Evolutionary conservation across 2,113 vertebrate genomes (phyloP), one percentile per base, ranked within the genome.

Genomic region (Aplodontia rufa): DNA sequence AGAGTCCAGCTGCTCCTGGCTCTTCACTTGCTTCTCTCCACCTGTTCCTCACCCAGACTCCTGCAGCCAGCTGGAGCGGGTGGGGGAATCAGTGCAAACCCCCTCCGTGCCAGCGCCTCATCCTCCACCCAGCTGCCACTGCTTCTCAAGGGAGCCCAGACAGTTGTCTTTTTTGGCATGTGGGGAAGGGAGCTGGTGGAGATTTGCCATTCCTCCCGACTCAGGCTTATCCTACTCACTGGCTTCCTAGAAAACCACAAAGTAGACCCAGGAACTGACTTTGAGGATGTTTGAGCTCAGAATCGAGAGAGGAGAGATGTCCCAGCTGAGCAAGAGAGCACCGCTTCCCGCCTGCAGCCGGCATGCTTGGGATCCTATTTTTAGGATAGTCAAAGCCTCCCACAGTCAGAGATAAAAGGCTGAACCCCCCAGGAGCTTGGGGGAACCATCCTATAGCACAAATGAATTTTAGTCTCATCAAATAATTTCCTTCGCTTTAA

Each of bases 121-220:
- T 47, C 64, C 78, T 85, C 83, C 60, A 88, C 19, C 79, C 32
- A 97, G 97, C 94, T 97, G 96, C 85, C 62, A 4, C 66, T 40
- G 49, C 72, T 74, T 94, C 78, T 68, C 88, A 6, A 78, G 45
- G 51, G 91, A 40, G 45, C 37, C 69, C 78, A 5, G 5, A 32
- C 95, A 96, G 91, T 91, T 97, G 95, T 91, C 47, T 11, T 19
- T 84, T 81, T 62, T 74, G 93, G 90, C 96, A 71, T 0, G 8
- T 6, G 55, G 51, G 6, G n/a, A 68, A 69, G 55, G 35, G 32
- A 51, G 5, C n/a, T 40, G 13, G 74, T 68, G 24, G 84, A 85
- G 81, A 51, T 60, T 64, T 72, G 88, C 60, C 69, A 8, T 90
- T 64, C 72, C 68, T 85, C 69, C n/a, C 2, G 2, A 58, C 26